Percentiles rank a stretch among this genome's conserved stretches.
These are phyloP conservation scores for Ispidina lecontei DNA, from an alignment of 2,797 vertebrate species.

Conservation along the genomic window DNA sequence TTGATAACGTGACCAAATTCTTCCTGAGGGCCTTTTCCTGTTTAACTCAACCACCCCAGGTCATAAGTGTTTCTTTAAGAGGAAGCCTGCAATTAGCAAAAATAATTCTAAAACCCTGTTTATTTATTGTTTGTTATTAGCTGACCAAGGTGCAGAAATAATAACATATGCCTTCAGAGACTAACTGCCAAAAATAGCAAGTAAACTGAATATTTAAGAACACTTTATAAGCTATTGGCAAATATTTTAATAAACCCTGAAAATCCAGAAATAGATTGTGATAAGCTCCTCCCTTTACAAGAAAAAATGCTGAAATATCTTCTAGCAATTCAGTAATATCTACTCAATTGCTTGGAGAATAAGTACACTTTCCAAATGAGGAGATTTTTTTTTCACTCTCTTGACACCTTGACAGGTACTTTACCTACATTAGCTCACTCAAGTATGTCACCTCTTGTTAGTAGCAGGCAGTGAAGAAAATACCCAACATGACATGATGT, in stretches of 20 bases:
- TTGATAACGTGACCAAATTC: background rate
- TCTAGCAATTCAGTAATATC: background rate
- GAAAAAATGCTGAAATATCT: background rate
- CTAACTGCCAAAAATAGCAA: background rate
- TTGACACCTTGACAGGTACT: background rate
- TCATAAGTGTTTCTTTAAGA: background rate
- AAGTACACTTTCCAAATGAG: background rate
- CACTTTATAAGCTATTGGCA: background rate
- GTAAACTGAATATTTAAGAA: background rate
- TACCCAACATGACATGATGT: background rate
- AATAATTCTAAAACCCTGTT: background rate
- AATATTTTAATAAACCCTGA: background rate
- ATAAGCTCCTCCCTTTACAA: rapidly evolving
- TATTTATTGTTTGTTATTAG: background rate
- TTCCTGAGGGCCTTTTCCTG: background rate
- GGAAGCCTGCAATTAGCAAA: background rate
- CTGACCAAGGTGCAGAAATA: background rate
- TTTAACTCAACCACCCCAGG: background rate
- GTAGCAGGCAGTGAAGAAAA: background rate
- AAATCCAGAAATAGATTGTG: background rate
- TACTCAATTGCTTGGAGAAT: background rate
- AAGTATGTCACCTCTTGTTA: conserved; percentile 29
- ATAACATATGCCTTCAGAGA: background rate
- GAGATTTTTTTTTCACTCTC: background rate
- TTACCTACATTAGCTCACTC: conserved; percentile 9